Evolutionary conservation across 2,797 vertebrate genomes (phyloP).

Genomic region (Gastrophryne carolinensis): DNA sequence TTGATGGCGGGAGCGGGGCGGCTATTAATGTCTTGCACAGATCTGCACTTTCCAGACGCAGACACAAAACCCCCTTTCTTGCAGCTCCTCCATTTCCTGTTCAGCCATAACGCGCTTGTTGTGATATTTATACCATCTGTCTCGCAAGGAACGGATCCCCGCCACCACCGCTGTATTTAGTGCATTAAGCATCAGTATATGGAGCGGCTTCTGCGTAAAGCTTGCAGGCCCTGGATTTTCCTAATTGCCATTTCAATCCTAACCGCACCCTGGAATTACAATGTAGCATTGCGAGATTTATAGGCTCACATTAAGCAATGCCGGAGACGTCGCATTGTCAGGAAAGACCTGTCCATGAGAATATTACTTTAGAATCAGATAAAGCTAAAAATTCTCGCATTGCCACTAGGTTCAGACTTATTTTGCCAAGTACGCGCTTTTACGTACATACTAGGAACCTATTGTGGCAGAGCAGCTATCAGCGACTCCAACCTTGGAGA

Average conservation of each 20-base stretch:
- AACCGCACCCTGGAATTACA: slow-evolving; percentile 31
- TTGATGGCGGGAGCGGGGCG: slow-evolving; percentile 61
- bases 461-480: too few species aligned
- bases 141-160: not conserved
- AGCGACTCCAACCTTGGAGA: too few species aligned
- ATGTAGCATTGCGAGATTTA: slow-evolving; percentile 12
- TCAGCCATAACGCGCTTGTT: slow-evolving; percentile 57
- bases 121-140: slow-evolving; percentile 62
- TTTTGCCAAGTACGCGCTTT: too few species aligned
- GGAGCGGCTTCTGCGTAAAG: not conserved
- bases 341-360: not conserved
- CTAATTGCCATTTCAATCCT: slow-evolving; percentile 11
- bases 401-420: too few species aligned
- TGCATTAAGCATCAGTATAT: slow-evolving; percentile 3
- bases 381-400: too few species aligned
- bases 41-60: slow-evolving; percentile 56
- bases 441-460: too few species aligned
- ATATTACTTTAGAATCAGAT: not conserved
- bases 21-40: slow-evolving; percentile 60
- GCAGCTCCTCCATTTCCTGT: slow-evolving; percentile 60
- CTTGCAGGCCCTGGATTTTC: slow-evolving; percentile 2
- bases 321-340: not conserved
- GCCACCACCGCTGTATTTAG: not conserved
- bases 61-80: slow-evolving; percentile 52
- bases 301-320: slow-evolving; percentile 23